A percentile compares a stretch with the other conserved stretches of the same genome.
These are phyloP conservation scores for Homalodisca vitripennis DNA, from an alignment of 1,140 invertebrate genomes.

Conservation along the genomic window DNA sequence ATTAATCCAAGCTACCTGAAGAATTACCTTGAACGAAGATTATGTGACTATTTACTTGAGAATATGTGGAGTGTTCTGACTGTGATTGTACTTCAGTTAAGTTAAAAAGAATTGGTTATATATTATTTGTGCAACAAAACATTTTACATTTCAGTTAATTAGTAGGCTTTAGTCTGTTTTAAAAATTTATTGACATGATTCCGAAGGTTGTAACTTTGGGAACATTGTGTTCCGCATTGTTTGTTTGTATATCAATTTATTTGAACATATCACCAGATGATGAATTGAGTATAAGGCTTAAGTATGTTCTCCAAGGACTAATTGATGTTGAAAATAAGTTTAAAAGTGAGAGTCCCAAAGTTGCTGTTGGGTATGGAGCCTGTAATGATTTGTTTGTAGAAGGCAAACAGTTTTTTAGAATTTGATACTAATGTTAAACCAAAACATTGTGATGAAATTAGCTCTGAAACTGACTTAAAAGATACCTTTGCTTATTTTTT, in stretches of 20 bases:
- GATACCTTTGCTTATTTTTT: slow-evolving; percentile 83
- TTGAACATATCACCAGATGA: slow-evolving; percentile 44
- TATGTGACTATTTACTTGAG: too few species aligned
- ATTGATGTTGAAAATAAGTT: slow-evolving; percentile 49
- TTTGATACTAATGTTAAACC: slow-evolving; percentile 57
- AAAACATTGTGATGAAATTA: slow-evolving; percentile 66
- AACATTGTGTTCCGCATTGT: slow-evolving; percentile 46
- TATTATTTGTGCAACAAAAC: too few species aligned
- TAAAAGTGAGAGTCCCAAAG: slow-evolving; percentile 51
- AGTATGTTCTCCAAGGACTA: slow-evolving; percentile 49
- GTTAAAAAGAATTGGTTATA: too few species aligned
- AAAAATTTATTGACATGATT: slow-evolving; percentile 7
- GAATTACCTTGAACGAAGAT: too few species aligned
- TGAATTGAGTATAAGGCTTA: slow-evolving; percentile 47
- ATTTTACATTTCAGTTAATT: too few species aligned
- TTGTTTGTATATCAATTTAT: slow-evolving; percentile 48
- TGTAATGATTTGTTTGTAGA: slow-evolving; percentile 80
- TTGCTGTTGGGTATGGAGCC: slow-evolving; percentile 82
- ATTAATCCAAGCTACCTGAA: too few species aligned
- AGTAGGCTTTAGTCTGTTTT: too few species aligned
- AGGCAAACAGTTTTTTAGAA: slow-evolving; percentile 63
- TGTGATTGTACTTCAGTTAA: too few species aligned
- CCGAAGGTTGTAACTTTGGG: slow-evolving; percentile 39
- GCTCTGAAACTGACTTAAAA: slow-evolving; percentile 64
- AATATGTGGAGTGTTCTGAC: too few species aligned